Conservation (phyloP, 2,113 vertebrate genomes). For the Tupaia chinensis region DNA sequence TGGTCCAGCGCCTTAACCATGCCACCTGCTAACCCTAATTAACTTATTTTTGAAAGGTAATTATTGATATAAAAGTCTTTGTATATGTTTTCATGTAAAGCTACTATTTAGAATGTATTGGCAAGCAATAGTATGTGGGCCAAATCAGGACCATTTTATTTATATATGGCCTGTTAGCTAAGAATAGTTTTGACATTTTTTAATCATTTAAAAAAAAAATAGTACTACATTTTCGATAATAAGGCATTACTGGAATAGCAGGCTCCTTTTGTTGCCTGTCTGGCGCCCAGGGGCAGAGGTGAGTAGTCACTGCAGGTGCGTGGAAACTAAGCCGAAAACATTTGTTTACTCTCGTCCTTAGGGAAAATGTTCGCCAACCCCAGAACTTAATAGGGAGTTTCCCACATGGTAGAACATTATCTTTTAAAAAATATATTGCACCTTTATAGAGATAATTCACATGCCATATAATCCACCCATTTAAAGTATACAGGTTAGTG, state of each 20-base stretch:
- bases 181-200: constrained; percentile 29
- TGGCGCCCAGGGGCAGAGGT: neutral
- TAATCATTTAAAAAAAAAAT: neutral
- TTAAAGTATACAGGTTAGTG: neutral
- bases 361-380: neutral
- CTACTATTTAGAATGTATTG: neutral
- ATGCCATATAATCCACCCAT: neutral
- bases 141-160: neutral
- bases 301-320: neutral
- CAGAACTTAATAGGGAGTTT: neutral
- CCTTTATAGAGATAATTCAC: neutral
- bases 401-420: neutral
- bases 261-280: neutral
- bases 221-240: neutral
- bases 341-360: neutral
- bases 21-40: neutral
- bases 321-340: neutral
- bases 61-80: neutral
- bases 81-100: neutral
- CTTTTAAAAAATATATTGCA: neutral
- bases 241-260: neutral
- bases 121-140: neutral
- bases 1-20: no score
- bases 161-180: neutral
- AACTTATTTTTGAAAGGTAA: constrained; percentile 23